Evolutionary conservation across 2,888 invertebrate genomes (phyloP).

Genomic region (Mantis religiosa): DNA sequence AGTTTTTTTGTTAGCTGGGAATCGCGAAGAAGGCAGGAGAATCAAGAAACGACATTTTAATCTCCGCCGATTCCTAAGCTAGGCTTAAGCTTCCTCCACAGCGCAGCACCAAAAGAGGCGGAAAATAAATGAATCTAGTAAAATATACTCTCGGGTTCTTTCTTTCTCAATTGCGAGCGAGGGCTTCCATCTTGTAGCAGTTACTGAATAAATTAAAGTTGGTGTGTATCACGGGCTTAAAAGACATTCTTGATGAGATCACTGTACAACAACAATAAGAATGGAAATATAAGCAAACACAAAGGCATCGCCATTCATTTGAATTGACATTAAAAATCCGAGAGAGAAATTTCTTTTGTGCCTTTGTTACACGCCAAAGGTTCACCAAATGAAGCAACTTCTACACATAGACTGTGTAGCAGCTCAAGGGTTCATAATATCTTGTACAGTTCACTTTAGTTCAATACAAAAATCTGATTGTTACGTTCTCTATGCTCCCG

Average conservation of each 20-base stretch:
- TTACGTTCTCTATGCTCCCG: too few species aligned
- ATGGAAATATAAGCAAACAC: not conserved
- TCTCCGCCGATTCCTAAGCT: slow-evolving; percentile 38
- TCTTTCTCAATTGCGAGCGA: not conserved
- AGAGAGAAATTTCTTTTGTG: too few species aligned
- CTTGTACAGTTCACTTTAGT: too few species aligned
- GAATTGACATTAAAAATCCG: not conserved
- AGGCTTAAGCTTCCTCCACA: slow-evolving; percentile 37
- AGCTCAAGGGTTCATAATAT: too few species aligned
- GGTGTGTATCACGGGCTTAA: slow-evolving; percentile 20
- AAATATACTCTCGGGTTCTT: slow-evolving; percentile 39
- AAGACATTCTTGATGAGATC: slow-evolving; percentile 20
- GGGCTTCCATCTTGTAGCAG: slow-evolving; percentile 7
- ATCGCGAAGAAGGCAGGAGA: not conserved
- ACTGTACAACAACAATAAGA: slow-evolving; percentile 4
- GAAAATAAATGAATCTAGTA: slow-evolving; percentile 47
- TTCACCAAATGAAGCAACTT: too few species aligned
- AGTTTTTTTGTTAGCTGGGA: not conserved
- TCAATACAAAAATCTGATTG: too few species aligned
- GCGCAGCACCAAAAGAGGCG: slow-evolving; percentile 30
- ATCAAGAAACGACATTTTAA: slow-evolving; percentile 45
- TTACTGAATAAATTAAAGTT: slow-evolving; percentile 26
- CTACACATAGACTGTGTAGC: too few species aligned
- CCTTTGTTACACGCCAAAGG: too few species aligned
- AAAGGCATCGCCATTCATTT: not conserved